Evolutionary conservation across 2,797 vertebrate species (phyloP).

Genomic region (Sardinella longiceps): DNA sequence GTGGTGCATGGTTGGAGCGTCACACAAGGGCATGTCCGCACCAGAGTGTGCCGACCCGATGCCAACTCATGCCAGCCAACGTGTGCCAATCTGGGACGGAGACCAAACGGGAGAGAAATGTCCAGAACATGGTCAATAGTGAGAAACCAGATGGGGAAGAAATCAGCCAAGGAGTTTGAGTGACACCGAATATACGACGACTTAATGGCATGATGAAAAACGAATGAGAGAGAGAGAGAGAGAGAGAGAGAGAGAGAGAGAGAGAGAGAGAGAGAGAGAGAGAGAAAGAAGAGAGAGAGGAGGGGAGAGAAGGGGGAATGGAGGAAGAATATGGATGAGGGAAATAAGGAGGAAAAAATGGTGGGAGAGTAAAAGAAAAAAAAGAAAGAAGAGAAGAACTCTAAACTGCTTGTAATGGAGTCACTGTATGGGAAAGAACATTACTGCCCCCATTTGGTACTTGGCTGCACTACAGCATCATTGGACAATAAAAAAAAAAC

Average conservation of each 20-base stretch:
- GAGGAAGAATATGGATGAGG: slow-evolving; percentile 27
- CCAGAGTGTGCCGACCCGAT: not conserved
- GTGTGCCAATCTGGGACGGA: not conserved
- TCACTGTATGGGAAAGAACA: slow-evolving; percentile 3
- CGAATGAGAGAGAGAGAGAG: not conserved
- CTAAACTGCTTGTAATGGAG: not conserved
- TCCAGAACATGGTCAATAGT: not conserved
- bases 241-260: not conserved
- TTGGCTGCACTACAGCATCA: not conserved
- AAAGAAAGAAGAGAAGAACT: not conserved
- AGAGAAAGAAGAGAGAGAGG: no score
- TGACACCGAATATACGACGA: not conserved
- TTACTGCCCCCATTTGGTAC: slow-evolving; percentile 24
- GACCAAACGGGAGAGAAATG: not conserved
- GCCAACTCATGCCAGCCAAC: not conserved
- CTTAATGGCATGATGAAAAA: not conserved
- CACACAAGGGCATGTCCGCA: not conserved
- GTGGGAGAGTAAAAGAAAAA: not conserved
- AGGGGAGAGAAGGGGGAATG: slow-evolving; percentile 16
- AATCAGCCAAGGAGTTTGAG: not conserved
- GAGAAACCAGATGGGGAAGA: not conserved
- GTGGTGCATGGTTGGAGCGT: not conserved
- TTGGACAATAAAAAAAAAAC: not conserved
- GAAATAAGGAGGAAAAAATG: no score
- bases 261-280: not conserved